phyloP scores from a whole-genome alignment of 2,888 invertebrate species.

The Pachycephus smyrnensis region DNA sequence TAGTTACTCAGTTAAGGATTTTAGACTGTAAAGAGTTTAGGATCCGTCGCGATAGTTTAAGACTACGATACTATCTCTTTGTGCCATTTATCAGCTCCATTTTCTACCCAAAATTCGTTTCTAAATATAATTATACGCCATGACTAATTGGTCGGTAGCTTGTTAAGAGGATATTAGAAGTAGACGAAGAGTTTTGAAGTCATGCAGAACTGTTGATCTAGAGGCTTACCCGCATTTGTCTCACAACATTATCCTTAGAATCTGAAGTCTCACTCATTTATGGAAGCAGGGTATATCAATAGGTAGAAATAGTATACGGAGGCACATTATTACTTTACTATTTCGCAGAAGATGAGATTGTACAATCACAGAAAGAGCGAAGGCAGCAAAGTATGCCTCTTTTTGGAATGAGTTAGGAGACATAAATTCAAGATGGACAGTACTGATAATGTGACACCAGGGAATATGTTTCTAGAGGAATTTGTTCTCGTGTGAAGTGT shows the following conservation, averaged over 20 bases:
- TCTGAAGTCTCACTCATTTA: neutral
- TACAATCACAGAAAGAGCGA: neutral
- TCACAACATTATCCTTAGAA: neutral
- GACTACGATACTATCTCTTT: neutral
- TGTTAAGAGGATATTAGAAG: neutral
- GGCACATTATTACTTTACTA: neutral
- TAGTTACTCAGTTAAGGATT: neutral
- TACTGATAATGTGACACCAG: neutral
- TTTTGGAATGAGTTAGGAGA: neutral
- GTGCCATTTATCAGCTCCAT: neutral
- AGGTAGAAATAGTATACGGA: too few relatives aligned
- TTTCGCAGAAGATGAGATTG: neutral
- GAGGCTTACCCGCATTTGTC: neutral
- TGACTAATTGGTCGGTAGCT: neutral
- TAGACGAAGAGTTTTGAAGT: neutral
- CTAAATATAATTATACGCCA: neutral
- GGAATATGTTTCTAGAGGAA: neutral
- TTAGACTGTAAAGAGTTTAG: neutral
- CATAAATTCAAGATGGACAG: neutral
- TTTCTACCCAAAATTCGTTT: neutral
- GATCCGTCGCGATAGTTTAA: neutral
- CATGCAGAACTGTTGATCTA: neutral
- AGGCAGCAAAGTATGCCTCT: neutral
- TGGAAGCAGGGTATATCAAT: too few relatives aligned
- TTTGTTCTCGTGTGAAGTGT: neutral